Evolutionary conservation across 2,113 vertebrate species (phyloP).

Genomic region (Pollachius pollachius): DNA sequence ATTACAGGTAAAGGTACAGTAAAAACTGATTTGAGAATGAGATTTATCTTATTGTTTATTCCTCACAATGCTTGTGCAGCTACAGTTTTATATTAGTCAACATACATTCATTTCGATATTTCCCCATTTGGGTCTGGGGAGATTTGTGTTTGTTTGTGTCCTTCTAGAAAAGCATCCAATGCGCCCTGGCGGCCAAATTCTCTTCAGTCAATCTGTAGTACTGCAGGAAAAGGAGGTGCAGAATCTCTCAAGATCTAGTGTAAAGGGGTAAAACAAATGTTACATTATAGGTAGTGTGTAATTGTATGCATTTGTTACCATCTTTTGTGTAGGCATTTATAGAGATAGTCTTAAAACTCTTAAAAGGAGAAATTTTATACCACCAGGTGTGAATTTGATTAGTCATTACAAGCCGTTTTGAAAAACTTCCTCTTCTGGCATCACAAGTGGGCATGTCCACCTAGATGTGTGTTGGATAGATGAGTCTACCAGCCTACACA

Average conservation of each 20-base stretch:
- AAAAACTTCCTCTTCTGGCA: too few species aligned
- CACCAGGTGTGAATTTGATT: too few species aligned
- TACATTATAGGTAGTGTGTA: neutral
- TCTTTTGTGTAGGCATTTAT: too few species aligned
- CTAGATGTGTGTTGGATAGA: too few species aligned
- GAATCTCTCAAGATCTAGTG: slow-evolving; percentile 76
- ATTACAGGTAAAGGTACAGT: neutral
- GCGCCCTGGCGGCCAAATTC: slow-evolving; percentile 4
- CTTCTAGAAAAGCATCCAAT: slow-evolving; percentile 19
- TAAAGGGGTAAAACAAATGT: slow-evolving; percentile 8
- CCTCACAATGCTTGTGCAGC: neutral
- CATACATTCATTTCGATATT: neutral
- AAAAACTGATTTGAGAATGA: too few species aligned
- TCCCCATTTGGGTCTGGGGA: neutral
- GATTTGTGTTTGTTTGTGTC: slow-evolving; percentile 3
- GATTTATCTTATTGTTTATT: too few species aligned
- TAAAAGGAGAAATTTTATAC: too few species aligned
- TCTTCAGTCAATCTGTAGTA: slow-evolving; percentile 34
- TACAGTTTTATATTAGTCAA: neutral
- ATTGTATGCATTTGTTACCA: too few species aligned
- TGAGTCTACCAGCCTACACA: too few species aligned
- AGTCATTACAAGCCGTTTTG: too few species aligned
- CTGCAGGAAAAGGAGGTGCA: slow-evolving; percentile 75
- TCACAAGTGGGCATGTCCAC: too few species aligned
- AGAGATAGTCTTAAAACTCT: too few species aligned